These are phyloP conservation scores for Reinhardtius hippoglossoides DNA, from an alignment of 2,113 vertebrate genomes.

Conservation along the genomic window DNA sequence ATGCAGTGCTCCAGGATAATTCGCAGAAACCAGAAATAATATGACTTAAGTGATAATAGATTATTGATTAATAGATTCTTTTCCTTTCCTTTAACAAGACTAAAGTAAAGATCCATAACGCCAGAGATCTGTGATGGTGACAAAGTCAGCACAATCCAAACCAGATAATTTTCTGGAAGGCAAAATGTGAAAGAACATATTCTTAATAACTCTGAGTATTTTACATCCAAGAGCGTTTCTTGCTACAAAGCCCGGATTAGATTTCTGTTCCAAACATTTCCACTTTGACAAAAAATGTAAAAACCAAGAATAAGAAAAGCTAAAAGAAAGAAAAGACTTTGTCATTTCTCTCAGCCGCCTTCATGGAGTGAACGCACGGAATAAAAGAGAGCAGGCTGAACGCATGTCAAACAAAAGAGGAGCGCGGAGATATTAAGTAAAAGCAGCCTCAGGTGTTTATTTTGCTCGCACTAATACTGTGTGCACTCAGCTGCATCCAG, in stretches of 20 bases:
- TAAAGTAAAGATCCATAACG: no score
- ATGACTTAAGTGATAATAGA: no score
- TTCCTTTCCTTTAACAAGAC: no score
- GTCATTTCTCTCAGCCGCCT: conserved; percentile 15
- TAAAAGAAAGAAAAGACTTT: not conserved
- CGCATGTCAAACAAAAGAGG: conserved; percentile 31
- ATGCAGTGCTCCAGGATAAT: no score
- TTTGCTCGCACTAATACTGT: conserved; percentile 34
- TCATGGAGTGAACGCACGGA: not conserved
- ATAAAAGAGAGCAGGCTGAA: conserved; percentile 32
- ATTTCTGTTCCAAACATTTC: conserved; percentile 1
- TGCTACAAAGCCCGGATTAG: not conserved
- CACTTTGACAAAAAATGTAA: conserved; percentile 5
- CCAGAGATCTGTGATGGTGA: no score
- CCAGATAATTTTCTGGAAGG: no score
- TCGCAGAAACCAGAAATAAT: no score
- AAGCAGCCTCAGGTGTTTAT: conserved; percentile 42
- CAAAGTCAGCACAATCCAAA: no score
- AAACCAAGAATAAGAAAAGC: conserved; percentile 3
- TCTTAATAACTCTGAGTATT: not conserved
- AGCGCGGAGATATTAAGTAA: conserved; percentile 21
- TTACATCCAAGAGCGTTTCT: not conserved
- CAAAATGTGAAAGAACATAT: not conserved
- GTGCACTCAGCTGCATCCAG: conserved; percentile 45
- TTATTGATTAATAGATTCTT: no score